phyloP scores from a whole-genome alignment of 2,888 invertebrate genomes.

The Plagiodera versicolora region DNA sequence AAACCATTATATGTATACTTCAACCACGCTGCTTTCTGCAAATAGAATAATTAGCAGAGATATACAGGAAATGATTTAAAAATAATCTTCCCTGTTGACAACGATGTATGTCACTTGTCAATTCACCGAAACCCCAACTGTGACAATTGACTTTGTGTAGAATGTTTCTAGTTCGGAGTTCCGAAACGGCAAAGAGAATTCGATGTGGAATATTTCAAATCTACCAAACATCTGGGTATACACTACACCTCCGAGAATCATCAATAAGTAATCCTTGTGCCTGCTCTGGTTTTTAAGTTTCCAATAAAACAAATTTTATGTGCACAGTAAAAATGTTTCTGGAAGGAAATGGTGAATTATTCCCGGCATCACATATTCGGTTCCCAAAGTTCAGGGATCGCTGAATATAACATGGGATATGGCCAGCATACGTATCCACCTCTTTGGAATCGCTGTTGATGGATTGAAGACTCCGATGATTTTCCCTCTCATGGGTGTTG shows the following conservation, averaged over 20 bases:
- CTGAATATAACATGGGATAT: background rate
- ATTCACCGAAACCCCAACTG: too few species aligned
- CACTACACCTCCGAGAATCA: background rate
- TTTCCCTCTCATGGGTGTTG: background rate
- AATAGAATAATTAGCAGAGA: constrained; percentile 2
- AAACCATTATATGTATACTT: constrained; percentile 15
- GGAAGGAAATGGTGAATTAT: background rate
- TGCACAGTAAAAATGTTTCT: constrained; percentile 1
- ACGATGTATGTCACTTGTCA: too few species aligned
- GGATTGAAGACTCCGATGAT: background rate
- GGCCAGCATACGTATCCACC: background rate
- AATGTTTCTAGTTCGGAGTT: background rate
- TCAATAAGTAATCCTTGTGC: background rate
- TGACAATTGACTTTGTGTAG: too few species aligned
- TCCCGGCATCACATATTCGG: background rate
- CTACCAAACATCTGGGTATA: background rate
- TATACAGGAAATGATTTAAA: background rate
- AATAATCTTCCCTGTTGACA: too few species aligned
- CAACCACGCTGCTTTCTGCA: constrained; percentile 11
- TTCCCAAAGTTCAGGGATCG: background rate
- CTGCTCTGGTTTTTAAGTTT: constrained; percentile 1
- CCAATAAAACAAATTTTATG: constrained; percentile 1
- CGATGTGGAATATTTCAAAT: background rate
- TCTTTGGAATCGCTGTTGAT: background rate
- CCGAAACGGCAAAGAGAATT: background rate